Evolutionary conservation across 1,140 invertebrate species (phyloP), one percentile per base, ranked within the genome.

Genomic region (Carposina sasakii): DNA sequence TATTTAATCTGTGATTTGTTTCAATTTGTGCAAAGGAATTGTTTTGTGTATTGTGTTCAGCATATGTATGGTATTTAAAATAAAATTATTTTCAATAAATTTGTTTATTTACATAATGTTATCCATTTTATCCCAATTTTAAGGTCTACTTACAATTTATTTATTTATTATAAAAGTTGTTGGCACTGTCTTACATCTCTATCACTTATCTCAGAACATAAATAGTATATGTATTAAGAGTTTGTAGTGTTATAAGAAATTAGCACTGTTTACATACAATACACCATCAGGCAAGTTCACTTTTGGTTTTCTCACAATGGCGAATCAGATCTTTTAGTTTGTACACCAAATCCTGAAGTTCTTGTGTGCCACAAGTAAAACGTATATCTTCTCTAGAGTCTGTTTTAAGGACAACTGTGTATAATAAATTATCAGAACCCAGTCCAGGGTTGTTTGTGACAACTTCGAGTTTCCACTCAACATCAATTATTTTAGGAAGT

Each of bases 291-390:
- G 54, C 47, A 20, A 77, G 52, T 63, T 81, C 72, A 54, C 28
- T 72, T 64, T 79, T 81, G 36, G 76, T 50, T 43, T 86, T 89
- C 60, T 91, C 88, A 59, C 89, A 86, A 70, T 91, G 89, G 63
- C 87, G 72, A 28, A 88, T 77, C 20, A 88, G 81, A 66, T 91
- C 89, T 73, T 90, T 90, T 9, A 91, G 70, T 71, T 91, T 91
- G 48, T 88, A 87, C 31, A 91, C 86, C 45, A 91, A 72, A 71
- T 91, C 90, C 76, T 91, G 90, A 30, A 91, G 63, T 60, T 91
- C 87, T 46, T 89, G 88, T 16, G 85, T 81, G 15, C 86, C 88
- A 63, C 90, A 91, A 2, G 82, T 86, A 63, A 91, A 91, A 31
- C 81, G 77, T 26, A 91, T 54, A 63, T 85, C 70, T 26, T 87